phyloP scores from a whole-genome alignment of 2,113 vertebrate species.

The Periophthalmodon schlosseri region DNA sequence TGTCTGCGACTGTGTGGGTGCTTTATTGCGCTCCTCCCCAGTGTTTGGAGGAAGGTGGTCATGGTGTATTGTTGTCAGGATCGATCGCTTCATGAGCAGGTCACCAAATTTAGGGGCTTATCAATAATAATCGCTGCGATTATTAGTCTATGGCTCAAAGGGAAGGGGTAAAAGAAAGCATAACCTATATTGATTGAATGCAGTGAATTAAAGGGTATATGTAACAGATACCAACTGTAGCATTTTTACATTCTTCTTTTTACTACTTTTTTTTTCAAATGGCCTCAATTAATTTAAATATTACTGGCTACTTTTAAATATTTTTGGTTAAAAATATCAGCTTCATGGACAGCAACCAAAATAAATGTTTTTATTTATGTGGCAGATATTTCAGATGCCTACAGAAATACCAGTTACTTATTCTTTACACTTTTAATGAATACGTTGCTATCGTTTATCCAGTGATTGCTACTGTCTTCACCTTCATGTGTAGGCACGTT shows the following conservation, averaged over 20 bases:
- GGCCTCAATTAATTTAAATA: background rate
- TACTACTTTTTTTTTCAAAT: background rate
- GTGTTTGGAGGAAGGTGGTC: conserved; percentile 49
- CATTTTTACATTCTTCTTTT: background rate
- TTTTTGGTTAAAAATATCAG: background rate
- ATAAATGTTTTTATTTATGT: no score
- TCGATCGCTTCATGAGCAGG: conserved; percentile 71
- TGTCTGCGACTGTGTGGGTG: conserved; percentile 51
- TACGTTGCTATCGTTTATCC: background rate
- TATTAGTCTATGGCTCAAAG: conserved; percentile 76
- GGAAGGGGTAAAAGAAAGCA: conserved; percentile 11
- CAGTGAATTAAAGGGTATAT: background rate
- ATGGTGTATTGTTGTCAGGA: conserved; percentile 77
- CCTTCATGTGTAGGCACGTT: conserved; percentile 24
- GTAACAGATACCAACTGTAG: background rate
- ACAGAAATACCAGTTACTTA: no score
- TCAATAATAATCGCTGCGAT: conserved; percentile 89
- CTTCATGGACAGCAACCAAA: no score
- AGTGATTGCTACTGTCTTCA: background rate
- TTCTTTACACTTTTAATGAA: background rate
- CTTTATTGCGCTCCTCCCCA: conserved; percentile 85
- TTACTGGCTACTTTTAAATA: background rate
- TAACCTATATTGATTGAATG: conserved; percentile 51
- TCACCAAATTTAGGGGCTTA: conserved; percentile 79
- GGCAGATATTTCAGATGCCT: no score